Base-by-base conservation (phyloP, 1,140 invertebrate species). In the Pectinophora gossypiella region DNA sequence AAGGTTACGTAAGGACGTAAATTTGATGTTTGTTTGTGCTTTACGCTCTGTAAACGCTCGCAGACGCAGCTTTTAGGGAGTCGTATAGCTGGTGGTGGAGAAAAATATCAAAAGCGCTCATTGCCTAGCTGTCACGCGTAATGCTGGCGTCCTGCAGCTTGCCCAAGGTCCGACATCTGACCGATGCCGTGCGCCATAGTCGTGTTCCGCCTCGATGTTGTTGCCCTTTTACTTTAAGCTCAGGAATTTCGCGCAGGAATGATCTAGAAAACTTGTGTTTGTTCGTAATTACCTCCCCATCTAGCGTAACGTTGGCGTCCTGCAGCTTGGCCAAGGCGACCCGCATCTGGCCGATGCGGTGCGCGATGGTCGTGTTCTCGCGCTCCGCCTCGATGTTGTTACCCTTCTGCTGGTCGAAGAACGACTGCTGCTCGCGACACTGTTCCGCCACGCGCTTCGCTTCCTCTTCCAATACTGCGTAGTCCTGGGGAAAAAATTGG, bases 341-440 rank as follows among this genome's bases (percentile, higher is more conserved):
- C 3, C 81, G 53, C 21, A 61, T 56, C 12, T 76, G 51, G 16
- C 73, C 65, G 40, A 87, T 73, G 6, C 60, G 63, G 23, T 69
- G 56, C 12, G 70, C 54, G 1, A 73, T 46, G 9, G 59, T 56
- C 42, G 64, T 56, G 53, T 80, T 77, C 20, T 83, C 83, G 0
- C 62, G 61, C 36, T 53, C 54, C 0, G 72, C 75, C 35, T 88
- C 85, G 9, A 35, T 40, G 57, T 85, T 88, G 67, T 88, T 79
- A 9, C 62, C 70, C 23, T 59, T 72, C 51, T 89, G 87, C 42
- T 85, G 82, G 0, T 78, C 74, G 48, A 81, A 82, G 62, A 89
- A 89, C 13, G 64, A 57, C 50, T 87, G 83, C 54, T 85, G 86
- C 58, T 85, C 82, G 21, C 78, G 77, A 47, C 77, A 80, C 48